Base-by-base conservation (phyloP, 2,797 vertebrate species). In the Anableps anableps region DNA sequence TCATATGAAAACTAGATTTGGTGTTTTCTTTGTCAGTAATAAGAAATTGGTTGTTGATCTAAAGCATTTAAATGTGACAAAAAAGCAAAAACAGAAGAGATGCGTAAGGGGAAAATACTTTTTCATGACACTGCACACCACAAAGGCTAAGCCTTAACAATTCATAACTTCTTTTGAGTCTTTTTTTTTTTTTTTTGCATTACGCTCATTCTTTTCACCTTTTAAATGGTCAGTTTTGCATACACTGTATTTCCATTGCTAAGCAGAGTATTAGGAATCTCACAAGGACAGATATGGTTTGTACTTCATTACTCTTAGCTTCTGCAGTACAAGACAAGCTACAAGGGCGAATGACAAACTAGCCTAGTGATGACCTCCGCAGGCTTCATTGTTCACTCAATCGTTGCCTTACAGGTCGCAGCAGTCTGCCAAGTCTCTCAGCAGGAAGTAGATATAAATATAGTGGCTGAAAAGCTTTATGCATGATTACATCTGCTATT, bases 401-500 rank as follows among this genome's bases (percentile, higher is more conserved):
- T 82, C 48, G 11, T 64, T 64, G 70, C 58, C 41, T 51, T 64
- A 68, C 62, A 60, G 53, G 36, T 73, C 31, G 36, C 53, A 73
- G 19, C 16, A 60, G 75, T 84, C 71, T 71, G 48, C 74, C 58
- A 72, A 72, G 64, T 72, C 55, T 66, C 29, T 48, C 34, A 45
- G 34, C 53, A 68, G 75, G 41, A 43, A 77, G 70, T 74, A 68
- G 47, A 43, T 76, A 64, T 31, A 76, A 76, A 73, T 76, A 72
- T 74, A 75, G 47, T 74, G 60, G 36, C 78, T 53, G 72, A 23
- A 74, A 74, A 68, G 48, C 60, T 75, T 53, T 78, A 55, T 29
- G 68, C 64, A 71, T 66, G 62, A 53, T 77, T 80, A 50, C 45
- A 62, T 58, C 66, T 76, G 41, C 75, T 78, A 68, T 73, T 76